Base-by-base conservation (phyloP, 2,888 invertebrate species). In the Leucophenga maculata region DNA sequence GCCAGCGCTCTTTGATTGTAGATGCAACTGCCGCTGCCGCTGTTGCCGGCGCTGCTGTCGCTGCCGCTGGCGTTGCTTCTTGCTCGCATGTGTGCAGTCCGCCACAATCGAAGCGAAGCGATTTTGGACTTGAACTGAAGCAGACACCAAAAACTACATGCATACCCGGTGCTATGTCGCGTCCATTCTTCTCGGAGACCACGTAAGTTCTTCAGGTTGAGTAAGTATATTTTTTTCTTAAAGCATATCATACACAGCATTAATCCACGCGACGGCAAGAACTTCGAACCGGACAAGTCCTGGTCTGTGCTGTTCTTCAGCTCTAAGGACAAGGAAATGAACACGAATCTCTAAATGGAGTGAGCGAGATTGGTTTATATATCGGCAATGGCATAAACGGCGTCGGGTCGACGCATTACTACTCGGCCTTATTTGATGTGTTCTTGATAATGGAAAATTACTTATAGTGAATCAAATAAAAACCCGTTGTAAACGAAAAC, bases 291-390 rank as follows among this genome's bases (percentile, higher is more conserved):
- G n/a, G 80, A 80, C 67, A 83, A 80, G 39, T 79, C 80, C 14
- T 83, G 78, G 76, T 80, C 80, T 14, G 80, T 80, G 1, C 62
- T 80, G 9, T 80, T 82, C 50, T 55, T 83, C 6, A 80, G 83
- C 6, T n/a, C 67, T 31, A 70, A 74, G 70, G 72, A 75, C 31
- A 72, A 73, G 8, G 20, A 22, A 18, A 64, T 70, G 44, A 71
- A 83, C 52, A 73, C 74, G 39, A 22, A 14, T 9, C n/a, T 20
- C 13, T 31, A n/a, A 48, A n/a, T 8, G 39, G 4, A 39, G 3
- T 6, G 39, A 26, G n/a, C n/a, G n/a, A n/a, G n/a, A n/a, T n/a
- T n/a, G n/a, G n/a, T n/a, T n/a, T n/a, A n/a, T n/a, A n/a, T n/a
- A n/a, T n/a, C 32, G 32, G 32, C 32, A 32, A 39, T 26, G 4